Base-by-base conservation (phyloP, 2,797 vertebrate species). In the Champsocephalus gunnari region DNA sequence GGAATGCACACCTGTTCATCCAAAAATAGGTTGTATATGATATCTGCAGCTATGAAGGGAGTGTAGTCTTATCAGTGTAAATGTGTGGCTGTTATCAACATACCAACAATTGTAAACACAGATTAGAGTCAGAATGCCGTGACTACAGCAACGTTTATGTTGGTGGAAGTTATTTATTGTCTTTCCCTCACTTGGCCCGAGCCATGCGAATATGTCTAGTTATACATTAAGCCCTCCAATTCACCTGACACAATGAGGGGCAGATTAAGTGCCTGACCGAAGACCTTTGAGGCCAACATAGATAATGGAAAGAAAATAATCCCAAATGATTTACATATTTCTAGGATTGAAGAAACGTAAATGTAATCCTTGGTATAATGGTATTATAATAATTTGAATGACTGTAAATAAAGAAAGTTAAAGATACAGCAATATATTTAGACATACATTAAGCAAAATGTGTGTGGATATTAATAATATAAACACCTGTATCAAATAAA, bases 31-130 rank as follows among this genome's bases (percentile, higher is more conserved):
- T 24, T 11, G 0, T 56, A n/a, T 16, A 32, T 45, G 16, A 16
- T 3, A 19, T 21, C 44, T 58, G 53, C 17, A 58, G 58, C 9
- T 9, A 1, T 7, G 41, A 32, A 19, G 24, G 16, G 10, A 32
- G 61, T 65, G 65, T 62, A 53, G 44, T 62, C 13, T 45, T 72
- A 72, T 84, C 75, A 75, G 11, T 24, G 49, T 2, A 9, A 24
- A 54, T 9, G 16, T 32, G 16, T 24, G 4, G 59, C 28, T 62
- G 68, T 44, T 43, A 34, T 38, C 21, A 67, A 32, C 57, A 28
- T 17, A 48, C 14, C 14, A 12, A 38, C 2, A 16, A 19, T 1
- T 7, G 28, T 24, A 3, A 53, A 38, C 17, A 28, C 3, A 28
- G 28, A 28, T 28, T 28, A 44, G 5, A 66, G 19, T 62, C 1